Conservation (phyloP, 2,797 vertebrate genomes). For the Adrianichthys oophorus region DNA sequence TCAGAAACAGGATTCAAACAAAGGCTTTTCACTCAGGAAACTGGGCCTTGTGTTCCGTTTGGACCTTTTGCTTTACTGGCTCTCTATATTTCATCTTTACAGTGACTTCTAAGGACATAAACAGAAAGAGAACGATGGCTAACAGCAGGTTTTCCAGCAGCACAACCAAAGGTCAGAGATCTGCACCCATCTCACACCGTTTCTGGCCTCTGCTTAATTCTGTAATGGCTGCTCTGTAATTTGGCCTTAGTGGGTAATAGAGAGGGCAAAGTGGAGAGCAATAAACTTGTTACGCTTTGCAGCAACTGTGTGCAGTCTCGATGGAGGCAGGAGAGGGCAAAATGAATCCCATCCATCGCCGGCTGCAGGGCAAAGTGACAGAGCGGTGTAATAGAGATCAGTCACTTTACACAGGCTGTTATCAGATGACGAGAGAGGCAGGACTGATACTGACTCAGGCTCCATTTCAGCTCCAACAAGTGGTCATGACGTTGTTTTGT, state of each 20-base stretch:
- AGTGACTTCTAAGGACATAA: no score
- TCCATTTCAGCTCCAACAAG: slow-evolving; percentile 39
- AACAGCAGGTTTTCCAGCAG: slow-evolving; percentile 10
- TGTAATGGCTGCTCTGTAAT: slow-evolving; percentile 46
- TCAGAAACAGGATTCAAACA: no score
- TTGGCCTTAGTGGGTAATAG: slow-evolving; percentile 53
- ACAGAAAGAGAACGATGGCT: slow-evolving; percentile 17
- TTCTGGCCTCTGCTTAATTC: slow-evolving; percentile 28
- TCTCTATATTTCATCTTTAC: no score
- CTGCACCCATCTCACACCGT: slow-evolving; percentile 10
- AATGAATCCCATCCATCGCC: slow-evolving; percentile 67
- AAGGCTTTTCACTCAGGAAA: no score
- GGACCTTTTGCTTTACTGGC: no score
- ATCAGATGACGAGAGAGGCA: slow-evolving; percentile 32
- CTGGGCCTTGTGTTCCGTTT: no score
- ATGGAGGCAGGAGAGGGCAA: slow-evolving; percentile 42
- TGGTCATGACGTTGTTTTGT: slow-evolving; percentile 14
- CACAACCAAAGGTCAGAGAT: slow-evolving; percentile 10
- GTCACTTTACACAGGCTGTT: slow-evolving; percentile 43
- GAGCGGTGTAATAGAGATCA: slow-evolving; percentile 30
- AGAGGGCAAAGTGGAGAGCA: slow-evolving; percentile 55
- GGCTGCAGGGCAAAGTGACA: slow-evolving; percentile 51
- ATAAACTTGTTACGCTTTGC: slow-evolving; percentile 48
- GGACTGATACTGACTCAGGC: slow-evolving; percentile 13
- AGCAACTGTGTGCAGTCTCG: slow-evolving; percentile 47